phyloP scores from a whole-genome alignment of 2,113 vertebrate species.

The Plotosus lineatus region DNA sequence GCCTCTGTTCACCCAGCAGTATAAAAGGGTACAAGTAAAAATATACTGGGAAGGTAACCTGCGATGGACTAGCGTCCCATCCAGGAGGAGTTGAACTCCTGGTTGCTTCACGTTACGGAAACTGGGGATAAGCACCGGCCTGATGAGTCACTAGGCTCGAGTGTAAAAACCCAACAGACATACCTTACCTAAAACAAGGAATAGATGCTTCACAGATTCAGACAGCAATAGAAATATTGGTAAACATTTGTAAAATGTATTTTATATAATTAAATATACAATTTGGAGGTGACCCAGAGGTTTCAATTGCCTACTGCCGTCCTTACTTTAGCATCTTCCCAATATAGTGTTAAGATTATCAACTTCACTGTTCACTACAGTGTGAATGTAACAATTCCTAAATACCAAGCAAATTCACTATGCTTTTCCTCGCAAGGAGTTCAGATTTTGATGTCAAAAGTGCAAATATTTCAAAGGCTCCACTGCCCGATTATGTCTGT shows the following conservation, averaged over 20 bases:
- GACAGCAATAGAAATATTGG: not conserved
- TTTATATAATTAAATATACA: not conserved
- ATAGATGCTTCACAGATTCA: not conserved
- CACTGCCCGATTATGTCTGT: not conserved
- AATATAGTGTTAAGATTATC: not conserved
- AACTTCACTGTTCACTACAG: not conserved
- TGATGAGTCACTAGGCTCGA: no score
- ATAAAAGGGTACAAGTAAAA: no score
- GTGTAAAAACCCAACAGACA: no score
- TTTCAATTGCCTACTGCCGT: not conserved
- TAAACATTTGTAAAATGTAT: not conserved
- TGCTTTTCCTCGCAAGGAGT: not conserved
- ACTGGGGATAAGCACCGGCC: no score
- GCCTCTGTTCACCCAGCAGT: no score
- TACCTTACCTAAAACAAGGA: no score
- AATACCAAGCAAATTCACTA: not conserved
- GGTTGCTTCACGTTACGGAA: no score
- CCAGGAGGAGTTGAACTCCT: no score
- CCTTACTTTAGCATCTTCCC: not conserved
- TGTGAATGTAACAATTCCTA: not conserved
- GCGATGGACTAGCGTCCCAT: no score
- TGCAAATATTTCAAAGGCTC: not conserved
- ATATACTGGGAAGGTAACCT: no score
- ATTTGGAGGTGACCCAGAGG: not conserved
- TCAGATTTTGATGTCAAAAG: not conserved